Evolutionary conservation across 30 jellyfish, hydroid and myxozoan genomes (phyloP).

Genomic region (Pseudorhiza aurosa): DNA sequence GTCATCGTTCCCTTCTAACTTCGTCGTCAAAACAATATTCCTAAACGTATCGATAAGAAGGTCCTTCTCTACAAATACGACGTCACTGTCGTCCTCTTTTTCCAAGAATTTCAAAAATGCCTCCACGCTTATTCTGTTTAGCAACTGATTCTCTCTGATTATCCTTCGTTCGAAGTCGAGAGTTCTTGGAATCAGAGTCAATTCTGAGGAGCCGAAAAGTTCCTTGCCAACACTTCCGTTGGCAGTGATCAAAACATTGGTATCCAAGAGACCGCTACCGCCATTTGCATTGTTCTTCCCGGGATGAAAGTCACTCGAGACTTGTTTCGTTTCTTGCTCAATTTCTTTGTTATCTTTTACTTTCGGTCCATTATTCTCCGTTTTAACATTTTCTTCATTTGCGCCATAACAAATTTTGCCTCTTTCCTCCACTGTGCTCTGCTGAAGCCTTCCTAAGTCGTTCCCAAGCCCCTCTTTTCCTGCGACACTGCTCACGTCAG

Average conservation of each 20-base stretch:
- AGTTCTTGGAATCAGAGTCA: slow-evolving; percentile 37
- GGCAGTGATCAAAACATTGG: background rate
- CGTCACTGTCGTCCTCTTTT: slow-evolving; percentile 42
- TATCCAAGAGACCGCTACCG: background rate
- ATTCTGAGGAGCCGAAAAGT: slow-evolving; percentile 42
- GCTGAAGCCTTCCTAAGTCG: background rate
- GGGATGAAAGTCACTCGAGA: background rate
- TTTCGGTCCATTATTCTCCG: background rate
- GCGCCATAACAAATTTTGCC: too few species aligned
- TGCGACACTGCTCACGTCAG: background rate
- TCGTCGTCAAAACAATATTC: slow-evolving; percentile 28
- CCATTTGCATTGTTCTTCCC: background rate
- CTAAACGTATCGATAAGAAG: slow-evolving; percentile 18
- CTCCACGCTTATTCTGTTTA: slow-evolving; percentile 33
- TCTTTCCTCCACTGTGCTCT: background rate
- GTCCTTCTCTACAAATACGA: slow-evolving; percentile 49
- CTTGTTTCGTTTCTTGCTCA: background rate
- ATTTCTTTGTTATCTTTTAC: background rate
- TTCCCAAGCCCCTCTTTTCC: background rate
- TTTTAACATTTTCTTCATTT: background rate
- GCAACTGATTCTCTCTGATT: slow-evolving; percentile 30
- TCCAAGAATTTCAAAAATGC: slow-evolving; percentile 23
- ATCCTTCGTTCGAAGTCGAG: slow-evolving; percentile 46
- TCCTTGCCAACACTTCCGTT: background rate
- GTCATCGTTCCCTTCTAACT: slow-evolving; percentile 12